Conservation (phyloP, 2,888 invertebrate genomes). For the Noctua pronuba region DNA sequence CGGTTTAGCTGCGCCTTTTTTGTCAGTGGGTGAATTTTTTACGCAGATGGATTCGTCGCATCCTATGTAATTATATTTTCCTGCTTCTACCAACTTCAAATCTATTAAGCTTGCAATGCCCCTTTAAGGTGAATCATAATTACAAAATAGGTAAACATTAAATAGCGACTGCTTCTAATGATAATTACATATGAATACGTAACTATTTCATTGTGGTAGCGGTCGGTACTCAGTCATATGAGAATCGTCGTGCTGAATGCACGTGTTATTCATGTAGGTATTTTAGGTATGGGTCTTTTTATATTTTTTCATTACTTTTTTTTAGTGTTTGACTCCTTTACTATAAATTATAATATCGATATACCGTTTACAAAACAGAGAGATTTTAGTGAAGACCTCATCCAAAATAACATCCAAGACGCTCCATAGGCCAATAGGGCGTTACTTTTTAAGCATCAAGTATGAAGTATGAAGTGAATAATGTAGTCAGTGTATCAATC, state of each 20-base stretch:
- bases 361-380: neutral
- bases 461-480: too few relatives aligned
- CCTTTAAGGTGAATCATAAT: slow-evolving; percentile 6
- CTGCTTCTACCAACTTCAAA: neutral
- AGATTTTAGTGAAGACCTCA: neutral
- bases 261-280: neutral
- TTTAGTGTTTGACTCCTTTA: neutral
- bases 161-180: neutral
- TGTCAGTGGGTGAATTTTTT: neutral
- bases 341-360: neutral
- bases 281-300: too few relatives aligned
- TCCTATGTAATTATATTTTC: neutral
- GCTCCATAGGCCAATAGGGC: neutral
- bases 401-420: neutral
- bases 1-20: neutral
- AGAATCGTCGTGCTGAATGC: slow-evolving; percentile 2
- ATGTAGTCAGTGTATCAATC: neutral
- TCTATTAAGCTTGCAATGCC: neutral
- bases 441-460: neutral
- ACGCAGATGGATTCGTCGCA: neutral
- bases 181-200: slow-evolving; percentile 20
- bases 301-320: neutral
- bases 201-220: neutral
- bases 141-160: neutral
- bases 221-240: slow-evolving; percentile 18